Evolutionary conservation across 2,797 vertebrate genomes (phyloP).

Genomic region (Chromis chromis): DNA sequence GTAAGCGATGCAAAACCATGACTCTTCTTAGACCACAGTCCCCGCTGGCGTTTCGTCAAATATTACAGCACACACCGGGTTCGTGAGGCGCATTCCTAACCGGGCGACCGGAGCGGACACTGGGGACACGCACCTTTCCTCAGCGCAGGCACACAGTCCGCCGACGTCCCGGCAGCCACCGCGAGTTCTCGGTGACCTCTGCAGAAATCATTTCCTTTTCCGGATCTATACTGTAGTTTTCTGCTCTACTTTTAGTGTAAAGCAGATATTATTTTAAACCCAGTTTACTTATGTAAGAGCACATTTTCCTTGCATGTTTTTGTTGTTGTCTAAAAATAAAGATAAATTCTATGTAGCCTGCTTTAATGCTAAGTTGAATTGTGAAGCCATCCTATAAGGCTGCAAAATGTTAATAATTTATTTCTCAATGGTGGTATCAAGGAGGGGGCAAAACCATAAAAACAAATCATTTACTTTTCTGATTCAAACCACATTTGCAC

Average conservation of each 20-base stretch:
- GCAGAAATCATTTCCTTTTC: slow-evolving; percentile 75
- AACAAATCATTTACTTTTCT: not conserved
- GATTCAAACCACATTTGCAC: not conserved
- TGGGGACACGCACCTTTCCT: slow-evolving; percentile 86
- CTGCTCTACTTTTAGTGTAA: not conserved
- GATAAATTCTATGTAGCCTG: too few relatives aligned
- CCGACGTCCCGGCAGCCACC: slow-evolving; percentile 84
- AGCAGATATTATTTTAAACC: not conserved
- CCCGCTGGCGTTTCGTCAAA: slow-evolving; percentile 50
- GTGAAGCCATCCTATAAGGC: too few relatives aligned
- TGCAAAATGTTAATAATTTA: not conserved
- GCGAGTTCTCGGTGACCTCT: slow-evolving; percentile 84
- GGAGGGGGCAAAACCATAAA: not conserved
- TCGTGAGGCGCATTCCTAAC: slow-evolving; percentile 78
- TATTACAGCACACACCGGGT: slow-evolving; percentile 53
- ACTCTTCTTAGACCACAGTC: slow-evolving; percentile 49
- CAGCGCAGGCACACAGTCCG: slow-evolving; percentile 82
- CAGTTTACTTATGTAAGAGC: not conserved
- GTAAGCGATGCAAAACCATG: slow-evolving; percentile 59
- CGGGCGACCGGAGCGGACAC: slow-evolving; percentile 86
- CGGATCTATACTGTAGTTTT: slow-evolving; percentile 60
- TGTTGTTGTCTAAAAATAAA: not conserved
- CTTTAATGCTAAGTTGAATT: too few relatives aligned
- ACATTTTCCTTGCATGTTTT: not conserved
- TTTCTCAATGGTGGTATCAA: not conserved